Evolutionary conservation across 2,113 vertebrate species (phyloP).

Genomic region (Brachypodius melanocephalos): DNA sequence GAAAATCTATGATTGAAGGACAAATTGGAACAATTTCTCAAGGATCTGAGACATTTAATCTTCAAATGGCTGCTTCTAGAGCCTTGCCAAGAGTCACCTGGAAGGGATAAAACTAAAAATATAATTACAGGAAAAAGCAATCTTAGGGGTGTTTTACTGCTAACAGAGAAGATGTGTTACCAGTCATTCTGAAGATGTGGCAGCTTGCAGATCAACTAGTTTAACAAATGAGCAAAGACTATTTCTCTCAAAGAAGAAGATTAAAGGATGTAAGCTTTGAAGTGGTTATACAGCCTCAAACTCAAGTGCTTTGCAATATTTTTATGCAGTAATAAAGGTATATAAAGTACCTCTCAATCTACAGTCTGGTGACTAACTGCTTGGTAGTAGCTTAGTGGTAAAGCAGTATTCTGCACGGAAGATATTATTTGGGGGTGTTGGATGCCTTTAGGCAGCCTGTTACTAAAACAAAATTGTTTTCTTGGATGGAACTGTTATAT

Average conservation of each 20-base stretch:
- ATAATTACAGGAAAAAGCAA: background rate
- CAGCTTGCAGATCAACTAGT: background rate
- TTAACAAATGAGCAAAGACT: background rate
- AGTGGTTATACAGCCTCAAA: background rate
- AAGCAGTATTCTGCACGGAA: background rate
- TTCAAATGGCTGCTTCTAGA: background rate
- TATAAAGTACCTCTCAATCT: background rate
- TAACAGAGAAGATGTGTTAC: background rate
- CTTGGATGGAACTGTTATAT: background rate
- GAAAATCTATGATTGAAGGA: background rate
- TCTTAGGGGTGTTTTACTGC: background rate
- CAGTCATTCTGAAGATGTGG: background rate
- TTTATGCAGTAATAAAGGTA: background rate
- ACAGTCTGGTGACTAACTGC: background rate
- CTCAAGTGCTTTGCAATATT: background rate
- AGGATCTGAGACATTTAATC: background rate
- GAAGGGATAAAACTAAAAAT: conserved; percentile 1
- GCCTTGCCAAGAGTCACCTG: background rate
- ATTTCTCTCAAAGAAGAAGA: background rate
- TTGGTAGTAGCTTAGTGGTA: background rate
- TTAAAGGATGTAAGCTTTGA: background rate
- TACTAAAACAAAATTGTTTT: background rate
- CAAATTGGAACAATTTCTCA: background rate
- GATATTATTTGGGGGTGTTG: background rate
- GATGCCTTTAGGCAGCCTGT: background rate